Conservation (phyloP, 2,797 vertebrate species). For the Gadopsis bispinosus region DNA sequence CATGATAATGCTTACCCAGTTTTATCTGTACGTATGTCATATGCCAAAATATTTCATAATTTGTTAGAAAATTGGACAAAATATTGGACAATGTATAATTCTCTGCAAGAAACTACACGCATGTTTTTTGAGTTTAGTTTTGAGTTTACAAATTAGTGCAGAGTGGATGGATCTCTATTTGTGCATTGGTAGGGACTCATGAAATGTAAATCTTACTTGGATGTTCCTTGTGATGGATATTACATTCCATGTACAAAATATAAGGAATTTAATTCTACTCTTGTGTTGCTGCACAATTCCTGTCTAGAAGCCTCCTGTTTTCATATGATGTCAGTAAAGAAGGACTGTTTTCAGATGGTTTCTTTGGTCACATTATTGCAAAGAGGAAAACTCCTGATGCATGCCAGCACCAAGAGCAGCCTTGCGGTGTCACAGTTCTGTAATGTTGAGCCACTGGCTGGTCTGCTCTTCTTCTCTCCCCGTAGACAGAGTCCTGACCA, state of each 20-base stretch:
- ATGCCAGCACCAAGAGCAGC: background rate
- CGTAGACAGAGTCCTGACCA: slow-evolving; percentile 66
- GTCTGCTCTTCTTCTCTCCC: slow-evolving; percentile 15
- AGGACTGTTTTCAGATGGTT: background rate
- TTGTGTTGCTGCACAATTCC: background rate
- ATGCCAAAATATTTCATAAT: background rate
- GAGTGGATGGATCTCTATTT: background rate
- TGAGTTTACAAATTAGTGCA: background rate
- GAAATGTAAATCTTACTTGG: background rate
- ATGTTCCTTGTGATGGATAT: background rate
- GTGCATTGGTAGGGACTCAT: background rate
- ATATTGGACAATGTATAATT: background rate
- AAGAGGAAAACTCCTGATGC: background rate
- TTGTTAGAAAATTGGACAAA: background rate
- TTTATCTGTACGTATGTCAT: background rate
- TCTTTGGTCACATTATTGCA: background rate
- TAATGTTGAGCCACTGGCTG: slow-evolving; percentile 21
- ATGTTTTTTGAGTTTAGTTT: background rate
- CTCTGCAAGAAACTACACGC: background rate
- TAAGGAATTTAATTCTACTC: background rate
- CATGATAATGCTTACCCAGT: background rate
- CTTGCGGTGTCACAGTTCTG: slow-evolving; percentile 3
- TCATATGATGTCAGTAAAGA: background rate
- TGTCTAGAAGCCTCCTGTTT: background rate
- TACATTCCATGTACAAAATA: background rate